phyloP scores from a whole-genome alignment of 1,140 invertebrate species.

The Solenopsis invicta region DNA sequence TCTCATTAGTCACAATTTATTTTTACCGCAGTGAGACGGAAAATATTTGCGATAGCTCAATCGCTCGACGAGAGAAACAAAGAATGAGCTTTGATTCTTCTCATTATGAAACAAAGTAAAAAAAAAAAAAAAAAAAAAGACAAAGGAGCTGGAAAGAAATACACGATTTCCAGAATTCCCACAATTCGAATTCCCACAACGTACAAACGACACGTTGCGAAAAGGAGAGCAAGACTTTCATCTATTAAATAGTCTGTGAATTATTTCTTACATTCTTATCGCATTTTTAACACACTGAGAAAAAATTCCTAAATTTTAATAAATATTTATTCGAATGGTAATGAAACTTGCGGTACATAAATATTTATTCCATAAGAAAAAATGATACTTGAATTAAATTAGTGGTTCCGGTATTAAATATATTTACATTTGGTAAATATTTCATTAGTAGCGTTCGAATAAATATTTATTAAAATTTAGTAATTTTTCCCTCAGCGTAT shows the following conservation, averaged over 20 bases:
- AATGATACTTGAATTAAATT: too few species aligned
- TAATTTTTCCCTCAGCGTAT: neutral
- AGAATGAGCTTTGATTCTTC: constrained; percentile 5
- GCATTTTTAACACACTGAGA: neutral
- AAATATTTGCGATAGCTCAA: constrained; percentile 19
- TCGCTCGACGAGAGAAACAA: constrained; percentile 22
- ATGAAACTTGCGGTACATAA: too few species aligned
- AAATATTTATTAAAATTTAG: too few species aligned
- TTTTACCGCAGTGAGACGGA: constrained; percentile 36
- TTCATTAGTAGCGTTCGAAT: too few species aligned
- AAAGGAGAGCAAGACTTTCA: neutral
- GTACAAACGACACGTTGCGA: neutral
- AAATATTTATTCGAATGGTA: too few species aligned
- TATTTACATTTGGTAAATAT: too few species aligned
- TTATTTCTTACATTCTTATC: neutral
- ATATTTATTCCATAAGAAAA: too few species aligned
- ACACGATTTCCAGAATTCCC: neutral
- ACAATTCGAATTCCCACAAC: neutral
- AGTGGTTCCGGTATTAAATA: too few species aligned
- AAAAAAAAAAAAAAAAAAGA: neutral
- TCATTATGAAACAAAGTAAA: neutral
- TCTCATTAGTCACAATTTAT: constrained; percentile 58
- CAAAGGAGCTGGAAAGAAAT: neutral
- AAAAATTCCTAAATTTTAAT: neutral
- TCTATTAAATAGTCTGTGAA: neutral